Conservation (phyloP, 2,888 invertebrate species). For the Marasmarcha lunaedactyla region DNA sequence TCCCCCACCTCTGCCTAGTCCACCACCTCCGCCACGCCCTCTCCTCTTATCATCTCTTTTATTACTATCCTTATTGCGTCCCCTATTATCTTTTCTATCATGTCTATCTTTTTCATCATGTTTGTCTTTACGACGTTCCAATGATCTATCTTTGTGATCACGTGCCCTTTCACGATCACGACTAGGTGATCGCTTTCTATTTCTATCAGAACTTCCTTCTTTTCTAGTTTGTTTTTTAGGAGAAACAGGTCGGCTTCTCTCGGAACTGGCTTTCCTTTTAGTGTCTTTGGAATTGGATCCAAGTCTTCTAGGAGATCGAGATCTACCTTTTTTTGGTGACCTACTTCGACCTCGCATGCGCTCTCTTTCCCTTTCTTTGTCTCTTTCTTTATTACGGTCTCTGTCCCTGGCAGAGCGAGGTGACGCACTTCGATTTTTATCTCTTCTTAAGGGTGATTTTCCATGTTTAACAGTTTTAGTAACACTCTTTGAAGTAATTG, state of each 20-base stretch:
- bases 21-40: constrained; percentile 55
- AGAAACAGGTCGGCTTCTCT: constrained; percentile 59
- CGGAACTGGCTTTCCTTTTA: constrained; percentile 57
- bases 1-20: constrained; percentile 48
- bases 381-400: constrained; percentile 56
- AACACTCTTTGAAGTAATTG: constrained; percentile 52
- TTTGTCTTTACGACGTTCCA: constrained; percentile 63
- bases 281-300: constrained; percentile 48
- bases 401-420: constrained; percentile 54
- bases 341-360: constrained; percentile 59
- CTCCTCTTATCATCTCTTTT: constrained; percentile 67
- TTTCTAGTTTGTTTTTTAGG: constrained; percentile 54
- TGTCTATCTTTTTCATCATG: constrained; percentile 71
- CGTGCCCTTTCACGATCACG: constrained; percentile 67
- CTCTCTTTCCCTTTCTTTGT: constrained; percentile 62
- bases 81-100: constrained; percentile 77
- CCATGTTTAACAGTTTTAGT: constrained; percentile 47
- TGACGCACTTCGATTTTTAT: constrained; percentile 50
- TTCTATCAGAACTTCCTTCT: constrained; percentile 51
- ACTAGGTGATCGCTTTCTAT: constrained; percentile 46
- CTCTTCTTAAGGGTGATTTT: constrained; percentile 57
- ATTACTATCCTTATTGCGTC: constrained; percentile 73
- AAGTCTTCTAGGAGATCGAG: constrained; percentile 52
- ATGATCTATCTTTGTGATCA: constrained; percentile 58
- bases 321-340: constrained; percentile 54